These are phyloP conservation scores for Hypomesus transpacificus DNA, from an alignment of 2,113 vertebrate genomes.

Conservation along the genomic window DNA sequence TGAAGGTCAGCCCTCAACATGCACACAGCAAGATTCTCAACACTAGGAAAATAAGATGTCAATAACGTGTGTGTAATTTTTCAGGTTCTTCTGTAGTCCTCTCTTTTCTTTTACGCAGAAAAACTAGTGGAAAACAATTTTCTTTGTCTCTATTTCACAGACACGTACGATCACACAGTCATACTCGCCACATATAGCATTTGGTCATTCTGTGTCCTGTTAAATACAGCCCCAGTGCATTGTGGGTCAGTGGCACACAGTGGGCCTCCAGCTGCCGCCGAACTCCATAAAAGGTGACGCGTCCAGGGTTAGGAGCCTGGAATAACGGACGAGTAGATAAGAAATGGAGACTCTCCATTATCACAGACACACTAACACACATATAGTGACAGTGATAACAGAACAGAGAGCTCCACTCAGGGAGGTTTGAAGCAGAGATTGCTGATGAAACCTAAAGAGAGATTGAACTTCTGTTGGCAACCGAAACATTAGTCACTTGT, in stretches of 20 bases:
- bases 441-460: slow-evolving; percentile 12
- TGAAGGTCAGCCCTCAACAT: slow-evolving; percentile 26
- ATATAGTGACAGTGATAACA: slow-evolving; percentile 47
- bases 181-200: no score
- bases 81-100: no score
- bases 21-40: neutral
- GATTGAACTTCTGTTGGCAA: neutral
- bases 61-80: no score
- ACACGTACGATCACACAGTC: no score
- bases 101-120: no score
- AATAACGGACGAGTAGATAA: slow-evolving; percentile 71
- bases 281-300: slow-evolving; percentile 64
- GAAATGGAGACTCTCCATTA: slow-evolving; percentile 27
- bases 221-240: slow-evolving; percentile 51
- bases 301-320: slow-evolving; percentile 46
- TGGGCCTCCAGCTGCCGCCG: slow-evolving; percentile 8
- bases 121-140: no score
- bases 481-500: neutral
- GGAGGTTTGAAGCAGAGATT: slow-evolving; percentile 51
- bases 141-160: no score
- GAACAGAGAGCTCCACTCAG: slow-evolving; percentile 22
- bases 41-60: neutral
- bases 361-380: slow-evolving; percentile 14
- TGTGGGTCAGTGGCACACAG: slow-evolving; percentile 53
- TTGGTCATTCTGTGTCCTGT: neutral